Evolutionary conservation across 2,113 vertebrate species (phyloP).

Genomic region (Ciconia stormi): DNA sequence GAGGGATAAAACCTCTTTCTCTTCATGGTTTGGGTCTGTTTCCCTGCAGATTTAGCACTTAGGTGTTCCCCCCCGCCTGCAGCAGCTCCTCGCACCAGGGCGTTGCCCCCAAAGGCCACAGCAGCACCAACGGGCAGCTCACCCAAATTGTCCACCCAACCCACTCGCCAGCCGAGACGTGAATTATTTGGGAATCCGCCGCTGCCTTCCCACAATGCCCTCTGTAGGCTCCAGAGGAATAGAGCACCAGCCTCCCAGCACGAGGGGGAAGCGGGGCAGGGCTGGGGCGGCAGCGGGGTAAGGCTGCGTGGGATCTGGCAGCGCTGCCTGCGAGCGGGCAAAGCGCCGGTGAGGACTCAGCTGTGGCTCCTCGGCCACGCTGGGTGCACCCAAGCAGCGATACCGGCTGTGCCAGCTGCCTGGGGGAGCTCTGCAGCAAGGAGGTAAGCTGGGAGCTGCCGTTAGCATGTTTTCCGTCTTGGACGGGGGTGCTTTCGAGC

Average conservation of each 20-base stretch:
- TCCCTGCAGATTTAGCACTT: not conserved
- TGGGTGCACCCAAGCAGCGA: accelerated
- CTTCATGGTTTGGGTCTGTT: not conserved
- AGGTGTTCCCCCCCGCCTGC: not conserved
- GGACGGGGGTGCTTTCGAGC: not conserved
- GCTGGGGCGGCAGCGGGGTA: not conserved
- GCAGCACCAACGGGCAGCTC: not conserved
- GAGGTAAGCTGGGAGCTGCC: not conserved
- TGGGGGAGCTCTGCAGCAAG: not conserved
- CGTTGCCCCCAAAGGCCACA: not conserved
- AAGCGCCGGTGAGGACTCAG: accelerated
- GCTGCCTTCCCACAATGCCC: not conserved
- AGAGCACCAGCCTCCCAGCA: not conserved
- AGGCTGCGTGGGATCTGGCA: not conserved
- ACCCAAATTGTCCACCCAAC: not conserved
- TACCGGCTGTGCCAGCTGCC: not conserved
- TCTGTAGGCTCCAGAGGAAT: not conserved
- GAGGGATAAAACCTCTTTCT: not conserved
- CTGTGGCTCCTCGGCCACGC: not conserved
- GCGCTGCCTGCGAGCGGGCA: not conserved
- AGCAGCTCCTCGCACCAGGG: accelerated
- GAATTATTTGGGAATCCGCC: not conserved
- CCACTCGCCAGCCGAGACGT: accelerated
- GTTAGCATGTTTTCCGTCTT: not conserved
- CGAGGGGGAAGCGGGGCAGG: not conserved